Evolutionary conservation across 2,113 vertebrate species (phyloP), one percentile per base, ranked within the genome.

Genomic region (Poeciliopsis turrubarensis): DNA sequence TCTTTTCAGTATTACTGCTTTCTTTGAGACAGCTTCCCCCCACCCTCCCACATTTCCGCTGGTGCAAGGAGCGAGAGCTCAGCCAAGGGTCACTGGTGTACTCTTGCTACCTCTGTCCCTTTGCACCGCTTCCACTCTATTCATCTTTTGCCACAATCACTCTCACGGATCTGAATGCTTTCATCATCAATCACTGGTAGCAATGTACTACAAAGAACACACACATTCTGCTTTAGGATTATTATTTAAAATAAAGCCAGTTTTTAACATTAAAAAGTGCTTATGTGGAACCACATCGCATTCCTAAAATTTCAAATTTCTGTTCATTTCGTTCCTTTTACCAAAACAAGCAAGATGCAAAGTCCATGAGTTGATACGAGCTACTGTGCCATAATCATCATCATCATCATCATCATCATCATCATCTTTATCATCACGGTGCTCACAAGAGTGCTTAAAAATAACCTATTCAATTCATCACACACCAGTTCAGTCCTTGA

Each of bases 21-120:
- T 82, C 80, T 83, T 37, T 72, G 65, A 86, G 79, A 57, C 51
- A 37, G 77, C 79, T 68, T 67, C 81, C 79, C 81, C 82, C 78
- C 82, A 81, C 83, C 80, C 88, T 82, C 81, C 80, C 68, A 83
- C 84, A 78, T 87, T 92, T 91, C 88, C 89, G 89, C 88, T 81
- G 88, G 83, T 89, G 80, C 70, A 80, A 91, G 89, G 85, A 91
- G 86, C 88, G 87, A 68, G 80, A 92, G 93, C 93, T 94, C 93
- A 94, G 92, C 92, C 92, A 92, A 91, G 89, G 93, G 89, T 94
- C 92, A 92, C 47, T 30, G 87, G 79, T 87, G 89, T 86, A 88
- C 80, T 87, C 75, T 87, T 90, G 86, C 87, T 86, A 57, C 65
- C 81, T 72, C 73, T 11, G 32, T 86, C 85, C 77, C 77, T 60